These are phyloP conservation scores for Pseudoatta argentina DNA, from an alignment of 1,140 invertebrate genomes.

Conservation along the genomic window DNA sequence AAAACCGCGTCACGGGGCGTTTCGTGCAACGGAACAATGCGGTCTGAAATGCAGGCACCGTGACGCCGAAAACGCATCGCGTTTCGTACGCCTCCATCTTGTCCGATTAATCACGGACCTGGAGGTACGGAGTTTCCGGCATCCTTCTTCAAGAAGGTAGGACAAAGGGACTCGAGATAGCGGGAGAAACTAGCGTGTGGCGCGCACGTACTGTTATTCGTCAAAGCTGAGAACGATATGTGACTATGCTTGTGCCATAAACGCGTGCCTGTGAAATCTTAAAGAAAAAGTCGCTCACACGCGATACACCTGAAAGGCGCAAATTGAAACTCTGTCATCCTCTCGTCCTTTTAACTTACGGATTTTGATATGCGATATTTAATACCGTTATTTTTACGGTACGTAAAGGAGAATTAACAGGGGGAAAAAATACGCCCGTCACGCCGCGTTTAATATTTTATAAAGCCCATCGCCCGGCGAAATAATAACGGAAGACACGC, in stretches of 20 bases:
- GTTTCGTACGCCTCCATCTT: constrained; percentile 61
- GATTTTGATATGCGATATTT: constrained; percentile 14
- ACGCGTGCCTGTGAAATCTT: constrained; percentile 4
- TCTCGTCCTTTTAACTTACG: not conserved
- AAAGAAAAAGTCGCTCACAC: not conserved
- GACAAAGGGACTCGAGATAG: constrained; percentile 35
- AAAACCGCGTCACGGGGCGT: constrained; percentile 58
- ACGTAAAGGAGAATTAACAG: constrained; percentile 6
- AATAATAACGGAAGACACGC: constrained; percentile 57
- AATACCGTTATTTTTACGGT: constrained; percentile 8
- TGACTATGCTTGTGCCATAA: not conserved
- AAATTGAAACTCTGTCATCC: constrained; percentile 30
- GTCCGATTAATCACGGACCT: constrained; percentile 70
- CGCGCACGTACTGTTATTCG: not conserved
- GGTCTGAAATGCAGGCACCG: constrained; percentile 79
- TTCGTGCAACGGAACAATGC: constrained; percentile 75
- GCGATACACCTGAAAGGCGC: not conserved
- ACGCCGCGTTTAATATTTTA: constrained; percentile 56
- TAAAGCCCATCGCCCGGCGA: constrained; percentile 37
- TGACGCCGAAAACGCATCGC: constrained; percentile 79
- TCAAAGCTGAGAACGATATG: not conserved
- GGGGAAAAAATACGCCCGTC: constrained; percentile 36
- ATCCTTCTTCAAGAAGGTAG: constrained; percentile 23
- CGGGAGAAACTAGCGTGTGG: not conserved
- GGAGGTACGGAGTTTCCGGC: constrained; percentile 40